phyloP scores from a whole-genome alignment of 92 coral and sea anemone species.

The Virgularia gustaviana region DNA sequence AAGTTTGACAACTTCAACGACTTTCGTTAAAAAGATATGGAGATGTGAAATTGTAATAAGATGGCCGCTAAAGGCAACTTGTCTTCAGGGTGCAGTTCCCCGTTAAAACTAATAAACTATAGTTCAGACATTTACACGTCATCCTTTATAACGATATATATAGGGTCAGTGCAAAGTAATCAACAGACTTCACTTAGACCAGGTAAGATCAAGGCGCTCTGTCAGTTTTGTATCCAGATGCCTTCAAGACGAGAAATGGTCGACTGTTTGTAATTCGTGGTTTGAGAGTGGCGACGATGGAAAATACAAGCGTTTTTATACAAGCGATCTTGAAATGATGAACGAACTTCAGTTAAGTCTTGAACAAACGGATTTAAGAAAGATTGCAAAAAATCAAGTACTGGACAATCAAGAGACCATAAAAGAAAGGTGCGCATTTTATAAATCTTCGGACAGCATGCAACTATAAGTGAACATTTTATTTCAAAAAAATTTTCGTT shows the following conservation, averaged over 20 bases:
- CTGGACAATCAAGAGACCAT: constrained; percentile 8
- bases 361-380: constrained; percentile 31
- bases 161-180: constrained; percentile 88
- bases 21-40: too few relatives aligned
- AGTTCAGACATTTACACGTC: background rate
- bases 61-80: too few relatives aligned
- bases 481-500: too few relatives aligned
- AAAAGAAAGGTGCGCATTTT: constrained; percentile 19
- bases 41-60: too few relatives aligned
- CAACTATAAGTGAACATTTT: too few relatives aligned
- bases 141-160: background rate
- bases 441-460: too few relatives aligned
- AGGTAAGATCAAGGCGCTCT: constrained; percentile 14
- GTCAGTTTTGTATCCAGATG: constrained; percentile 20
- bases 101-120: background rate
- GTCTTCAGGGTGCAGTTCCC: too few relatives aligned
- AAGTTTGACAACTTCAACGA: too few relatives aligned
- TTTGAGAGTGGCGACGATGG: background rate
- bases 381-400: constrained; percentile 26
- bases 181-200: constrained; percentile 70
- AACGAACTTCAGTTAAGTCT: constrained; percentile 17
- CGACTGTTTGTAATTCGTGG: background rate
- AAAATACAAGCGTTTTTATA: constrained; percentile 1
- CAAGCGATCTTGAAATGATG: constrained; percentile 30
- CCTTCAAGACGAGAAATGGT: constrained; percentile 10